These are phyloP conservation scores for Chironomus tepperi DNA, from an alignment of 1,140 invertebrate species.

Conservation along the genomic window DNA sequence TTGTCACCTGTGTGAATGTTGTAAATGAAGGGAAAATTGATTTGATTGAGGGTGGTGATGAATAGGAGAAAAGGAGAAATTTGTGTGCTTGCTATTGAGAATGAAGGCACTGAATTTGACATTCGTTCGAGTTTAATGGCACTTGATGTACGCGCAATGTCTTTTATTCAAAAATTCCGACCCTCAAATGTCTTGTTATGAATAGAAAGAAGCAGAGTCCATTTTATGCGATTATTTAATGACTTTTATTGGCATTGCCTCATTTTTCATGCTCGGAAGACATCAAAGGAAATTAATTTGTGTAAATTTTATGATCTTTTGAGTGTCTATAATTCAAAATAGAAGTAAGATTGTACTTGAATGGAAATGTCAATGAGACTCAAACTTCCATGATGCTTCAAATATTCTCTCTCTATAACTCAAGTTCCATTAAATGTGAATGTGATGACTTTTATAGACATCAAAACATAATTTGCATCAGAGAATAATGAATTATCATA, in stretches of 20 bases:
- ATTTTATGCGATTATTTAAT: neutral
- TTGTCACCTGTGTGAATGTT: slow-evolving; percentile 10
- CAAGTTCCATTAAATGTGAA: neutral
- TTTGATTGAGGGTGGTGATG: neutral
- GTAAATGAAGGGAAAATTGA: neutral
- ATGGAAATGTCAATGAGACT: slow-evolving; percentile 8
- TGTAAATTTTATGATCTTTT: slow-evolving; percentile 14
- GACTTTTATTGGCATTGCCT: neutral
- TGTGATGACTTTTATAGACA: neutral
- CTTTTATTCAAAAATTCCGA: neutral
- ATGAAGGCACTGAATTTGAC: neutral
- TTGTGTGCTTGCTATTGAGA: neutral
- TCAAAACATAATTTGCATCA: neutral
- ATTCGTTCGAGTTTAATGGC: slow-evolving; percentile 4
- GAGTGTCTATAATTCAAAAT: neutral
- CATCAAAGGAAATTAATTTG: slow-evolving; percentile 2
- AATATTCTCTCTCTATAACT: neutral
- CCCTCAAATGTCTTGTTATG: neutral
- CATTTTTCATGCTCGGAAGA: neutral
- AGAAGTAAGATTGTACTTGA: no score
- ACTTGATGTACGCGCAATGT: neutral
- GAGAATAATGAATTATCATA: neutral
- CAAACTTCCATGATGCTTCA: neutral
- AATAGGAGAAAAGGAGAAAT: neutral
- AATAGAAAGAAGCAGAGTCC: neutral